These are phyloP conservation scores for Melanostoma mellinum DNA, from an alignment of 2,888 invertebrate genomes.

Conservation along the genomic window DNA sequence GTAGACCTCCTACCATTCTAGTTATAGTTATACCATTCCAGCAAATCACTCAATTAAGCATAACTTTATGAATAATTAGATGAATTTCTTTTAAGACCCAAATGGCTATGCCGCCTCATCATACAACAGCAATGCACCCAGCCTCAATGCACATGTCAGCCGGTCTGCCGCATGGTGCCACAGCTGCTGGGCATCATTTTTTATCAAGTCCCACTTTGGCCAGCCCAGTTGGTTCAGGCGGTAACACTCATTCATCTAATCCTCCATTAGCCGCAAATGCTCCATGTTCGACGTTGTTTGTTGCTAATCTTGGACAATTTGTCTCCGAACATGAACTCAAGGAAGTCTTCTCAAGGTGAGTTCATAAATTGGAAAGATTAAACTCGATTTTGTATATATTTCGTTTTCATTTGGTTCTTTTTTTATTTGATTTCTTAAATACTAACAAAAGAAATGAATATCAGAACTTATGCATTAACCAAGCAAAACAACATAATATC, in stretches of 20 bases:
- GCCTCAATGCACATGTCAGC: slow-evolving; percentile 87
- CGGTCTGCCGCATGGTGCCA: slow-evolving; percentile 76
- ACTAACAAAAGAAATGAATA: slow-evolving; percentile 21
- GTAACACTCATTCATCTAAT: slow-evolving; percentile 80
- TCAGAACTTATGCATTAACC: slow-evolving; percentile 30
- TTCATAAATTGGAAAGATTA: not conserved
- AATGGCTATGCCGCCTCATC: slow-evolving; percentile 83
- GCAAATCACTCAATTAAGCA: slow-evolving; percentile 48
- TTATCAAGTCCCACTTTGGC: slow-evolving; percentile 96
- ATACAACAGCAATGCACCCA: slow-evolving; percentile 83
- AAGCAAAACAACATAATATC: slow-evolving; percentile 34
- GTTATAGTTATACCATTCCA: slow-evolving; percentile 41
- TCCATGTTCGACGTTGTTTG: slow-evolving; percentile 98
- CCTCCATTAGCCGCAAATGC: slow-evolving; percentile 87
- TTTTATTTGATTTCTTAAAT: slow-evolving; percentile 13
- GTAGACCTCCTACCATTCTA: slow-evolving; percentile 46
- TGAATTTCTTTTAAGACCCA: slow-evolving; percentile 81
- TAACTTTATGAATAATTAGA: slow-evolving; percentile 65
- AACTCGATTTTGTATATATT: slow-evolving; percentile 13
- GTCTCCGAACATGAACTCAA: slow-evolving; percentile 99
- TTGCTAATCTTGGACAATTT: slow-evolving; percentile 98
- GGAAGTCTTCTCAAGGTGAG: slow-evolving; percentile 98
- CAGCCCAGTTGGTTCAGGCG: slow-evolving; percentile 89
- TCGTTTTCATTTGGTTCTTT: slow-evolving; percentile 7
- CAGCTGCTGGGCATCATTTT: slow-evolving; percentile 88